Evolutionary conservation across 1,140 invertebrate genomes (phyloP).

Genomic region (Rhyzopertha dominica): DNA sequence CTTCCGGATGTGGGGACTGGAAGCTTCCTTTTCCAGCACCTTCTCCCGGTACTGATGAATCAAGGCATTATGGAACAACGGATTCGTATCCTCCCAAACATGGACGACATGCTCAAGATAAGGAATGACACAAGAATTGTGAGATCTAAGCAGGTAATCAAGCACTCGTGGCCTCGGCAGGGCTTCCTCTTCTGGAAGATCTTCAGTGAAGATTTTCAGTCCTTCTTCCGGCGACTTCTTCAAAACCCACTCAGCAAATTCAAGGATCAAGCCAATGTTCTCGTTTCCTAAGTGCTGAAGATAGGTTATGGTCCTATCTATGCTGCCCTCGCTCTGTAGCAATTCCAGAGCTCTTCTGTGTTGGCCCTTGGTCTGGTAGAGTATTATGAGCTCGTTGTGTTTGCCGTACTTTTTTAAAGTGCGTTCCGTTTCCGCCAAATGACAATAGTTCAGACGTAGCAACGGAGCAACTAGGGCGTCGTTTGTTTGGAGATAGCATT

Average conservation of each 20-base stretch:
- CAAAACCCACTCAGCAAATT: constrained; percentile 93
- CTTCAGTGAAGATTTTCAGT: constrained; percentile 91
- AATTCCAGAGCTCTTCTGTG: constrained; percentile 90
- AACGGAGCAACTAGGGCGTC: constrained; percentile 88
- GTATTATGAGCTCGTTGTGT: constrained; percentile 88
- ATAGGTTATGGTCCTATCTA: constrained; percentile 83
- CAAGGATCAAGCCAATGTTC: constrained; percentile 86
- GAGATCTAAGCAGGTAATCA: constrained; percentile 79
- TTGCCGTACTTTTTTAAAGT: constrained; percentile 83
- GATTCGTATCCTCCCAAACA: constrained; percentile 80
- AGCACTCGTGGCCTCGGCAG: constrained; percentile 83
- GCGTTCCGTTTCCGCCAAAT: constrained; percentile 89
- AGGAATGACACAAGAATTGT: constrained; percentile 76
- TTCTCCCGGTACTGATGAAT: constrained; percentile 79
- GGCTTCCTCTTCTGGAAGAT: constrained; percentile 80
- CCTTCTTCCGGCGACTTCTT: constrained; percentile 83
- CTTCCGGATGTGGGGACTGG: constrained; percentile 59
- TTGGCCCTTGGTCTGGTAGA: constrained; percentile 90
- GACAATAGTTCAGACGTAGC: constrained; percentile 90
- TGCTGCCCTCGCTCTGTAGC: constrained; percentile 72
- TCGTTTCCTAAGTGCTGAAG: constrained; percentile 82
- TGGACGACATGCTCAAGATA: constrained; percentile 94
- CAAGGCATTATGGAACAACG: constrained; percentile 85
- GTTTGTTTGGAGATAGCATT: constrained; percentile 95
- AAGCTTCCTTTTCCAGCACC: constrained; percentile 51